These are phyloP conservation scores for Megaustenia siamemsis DNA, from an alignment of 2,888 invertebrate species.

Conservation along the genomic window DNA sequence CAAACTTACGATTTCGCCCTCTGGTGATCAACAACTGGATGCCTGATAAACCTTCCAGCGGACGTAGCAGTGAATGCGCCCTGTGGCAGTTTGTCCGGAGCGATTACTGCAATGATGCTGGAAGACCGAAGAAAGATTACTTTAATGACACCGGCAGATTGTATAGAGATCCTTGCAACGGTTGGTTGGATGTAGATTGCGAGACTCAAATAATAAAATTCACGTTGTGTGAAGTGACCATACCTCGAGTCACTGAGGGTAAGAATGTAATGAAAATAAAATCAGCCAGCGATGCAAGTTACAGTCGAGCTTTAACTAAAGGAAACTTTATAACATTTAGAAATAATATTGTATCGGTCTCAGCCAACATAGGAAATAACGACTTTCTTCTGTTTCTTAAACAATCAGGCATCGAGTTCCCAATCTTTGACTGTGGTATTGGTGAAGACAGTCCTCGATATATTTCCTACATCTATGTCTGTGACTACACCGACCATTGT, in stretches of 20 bases:
- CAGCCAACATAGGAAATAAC: background rate
- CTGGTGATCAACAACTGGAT: background rate
- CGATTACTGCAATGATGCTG: too few relatives aligned
- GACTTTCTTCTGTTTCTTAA: background rate
- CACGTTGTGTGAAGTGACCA: background rate
- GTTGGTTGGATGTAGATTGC: background rate
- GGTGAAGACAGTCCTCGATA: background rate
- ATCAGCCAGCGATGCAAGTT: background rate
- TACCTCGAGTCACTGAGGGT: background rate
- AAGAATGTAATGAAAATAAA: background rate
- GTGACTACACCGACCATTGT: constrained; percentile 13
- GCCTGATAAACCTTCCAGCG: background rate
- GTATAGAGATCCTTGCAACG: background rate
- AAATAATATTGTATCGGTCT: constrained; percentile 4
- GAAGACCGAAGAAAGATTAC: background rate
- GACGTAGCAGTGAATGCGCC: too few relatives aligned
- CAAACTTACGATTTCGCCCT: background rate
- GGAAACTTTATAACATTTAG: background rate
- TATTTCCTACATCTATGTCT: constrained; percentile 23
- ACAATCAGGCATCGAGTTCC: background rate
- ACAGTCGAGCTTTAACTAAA: background rate
- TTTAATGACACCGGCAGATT: too few relatives aligned
- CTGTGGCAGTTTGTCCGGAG: background rate
- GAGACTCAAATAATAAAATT: background rate
- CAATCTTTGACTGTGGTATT: constrained; percentile 3